Conservation (phyloP, 1,140 invertebrate species). For the Zeugodacus cucurbitae region DNA sequence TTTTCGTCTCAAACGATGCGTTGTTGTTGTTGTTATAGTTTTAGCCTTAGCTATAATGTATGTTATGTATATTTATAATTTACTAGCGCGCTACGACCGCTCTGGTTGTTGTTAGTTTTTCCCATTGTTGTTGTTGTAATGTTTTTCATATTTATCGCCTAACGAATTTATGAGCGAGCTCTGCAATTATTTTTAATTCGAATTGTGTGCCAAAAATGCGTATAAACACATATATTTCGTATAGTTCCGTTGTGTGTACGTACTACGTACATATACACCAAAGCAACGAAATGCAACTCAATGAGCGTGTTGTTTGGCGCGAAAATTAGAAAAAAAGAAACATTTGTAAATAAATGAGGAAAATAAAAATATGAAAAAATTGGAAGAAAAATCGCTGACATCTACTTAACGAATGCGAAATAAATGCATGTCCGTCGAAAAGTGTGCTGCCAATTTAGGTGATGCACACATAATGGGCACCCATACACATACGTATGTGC, state of each 20-base stretch:
- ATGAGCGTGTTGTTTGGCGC: neutral
- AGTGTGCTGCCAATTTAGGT: neutral
- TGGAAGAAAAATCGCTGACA: neutral
- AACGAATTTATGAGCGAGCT: conserved; percentile 35
- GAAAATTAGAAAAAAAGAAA: neutral
- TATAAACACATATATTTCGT: neutral
- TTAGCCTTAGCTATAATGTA: neutral
- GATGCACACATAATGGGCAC: neutral
- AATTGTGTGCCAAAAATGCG: conserved; percentile 62
- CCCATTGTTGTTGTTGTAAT: neutral
- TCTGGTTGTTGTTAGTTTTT: conserved; percentile 33
- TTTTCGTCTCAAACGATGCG: neutral
- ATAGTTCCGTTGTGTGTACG: neutral
- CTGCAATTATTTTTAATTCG: conserved; percentile 63
- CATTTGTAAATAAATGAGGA: neutral
- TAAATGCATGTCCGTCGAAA: neutral
- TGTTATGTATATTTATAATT: too few species aligned
- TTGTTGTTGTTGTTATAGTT: neutral
- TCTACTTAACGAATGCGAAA: conserved; percentile 48
- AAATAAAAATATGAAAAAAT: neutral
- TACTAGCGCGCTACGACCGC: neutral
- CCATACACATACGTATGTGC: neutral
- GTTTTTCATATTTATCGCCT: conserved; percentile 37
- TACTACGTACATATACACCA: conserved; percentile 1
- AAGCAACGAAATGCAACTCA: conserved; percentile 41